These are phyloP conservation scores for Drosophila falleni DNA, from an alignment of 2,888 invertebrate species.

Conservation along the genomic window DNA sequence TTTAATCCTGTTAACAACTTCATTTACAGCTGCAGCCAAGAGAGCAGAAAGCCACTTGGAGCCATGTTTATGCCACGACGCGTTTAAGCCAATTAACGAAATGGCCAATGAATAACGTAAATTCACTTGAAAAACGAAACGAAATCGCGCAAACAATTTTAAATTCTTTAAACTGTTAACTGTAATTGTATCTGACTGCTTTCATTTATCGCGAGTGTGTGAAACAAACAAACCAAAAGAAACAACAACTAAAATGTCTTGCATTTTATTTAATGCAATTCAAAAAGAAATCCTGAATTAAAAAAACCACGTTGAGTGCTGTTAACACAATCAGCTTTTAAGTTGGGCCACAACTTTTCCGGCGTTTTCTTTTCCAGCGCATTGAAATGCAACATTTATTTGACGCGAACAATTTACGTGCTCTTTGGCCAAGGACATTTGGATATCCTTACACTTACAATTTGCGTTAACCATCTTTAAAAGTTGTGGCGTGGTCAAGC, in stretches of 20 bases:
- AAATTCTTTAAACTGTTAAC: slow-evolving; percentile 18
- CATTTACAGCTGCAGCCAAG: slow-evolving; percentile 41
- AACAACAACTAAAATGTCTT: slow-evolving; percentile 20
- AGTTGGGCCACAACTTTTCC: slow-evolving; percentile 55
- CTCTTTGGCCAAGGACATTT: slow-evolving; percentile 42
- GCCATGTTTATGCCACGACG: slow-evolving; percentile 18
- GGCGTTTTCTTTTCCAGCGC: slow-evolving; percentile 37
- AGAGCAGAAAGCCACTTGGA: slow-evolving; percentile 18
- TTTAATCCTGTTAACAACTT: slow-evolving; percentile 25
- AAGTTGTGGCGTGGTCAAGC: slow-evolving; percentile 46
- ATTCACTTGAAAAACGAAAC: slow-evolving; percentile 7
- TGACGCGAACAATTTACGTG: slow-evolving; percentile 38
- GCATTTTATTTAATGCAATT: slow-evolving; percentile 24
- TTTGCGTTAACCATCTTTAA: slow-evolving; percentile 36
- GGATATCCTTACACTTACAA: slow-evolving; percentile 29
- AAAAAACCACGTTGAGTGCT: slow-evolving; percentile 40
- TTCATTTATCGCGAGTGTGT: slow-evolving; percentile 9
- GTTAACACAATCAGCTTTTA: slow-evolving; percentile 43
- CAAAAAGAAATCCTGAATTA: slow-evolving; percentile 53
- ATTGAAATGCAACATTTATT: slow-evolving; percentile 53
- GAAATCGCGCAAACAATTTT: slow-evolving; percentile 19
- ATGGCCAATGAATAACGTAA: slow-evolving; percentile 33
- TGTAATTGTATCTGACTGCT: slow-evolving; percentile 12
- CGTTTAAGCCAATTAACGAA: slow-evolving; percentile 25
- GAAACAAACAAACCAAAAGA: slow-evolving; percentile 4